Percentiles rank a stretch among this genome's conserved stretches.
Evolutionary conservation across 2,888 invertebrate species (phyloP).

Genomic region (Pachycephus smyrnensis): DNA sequence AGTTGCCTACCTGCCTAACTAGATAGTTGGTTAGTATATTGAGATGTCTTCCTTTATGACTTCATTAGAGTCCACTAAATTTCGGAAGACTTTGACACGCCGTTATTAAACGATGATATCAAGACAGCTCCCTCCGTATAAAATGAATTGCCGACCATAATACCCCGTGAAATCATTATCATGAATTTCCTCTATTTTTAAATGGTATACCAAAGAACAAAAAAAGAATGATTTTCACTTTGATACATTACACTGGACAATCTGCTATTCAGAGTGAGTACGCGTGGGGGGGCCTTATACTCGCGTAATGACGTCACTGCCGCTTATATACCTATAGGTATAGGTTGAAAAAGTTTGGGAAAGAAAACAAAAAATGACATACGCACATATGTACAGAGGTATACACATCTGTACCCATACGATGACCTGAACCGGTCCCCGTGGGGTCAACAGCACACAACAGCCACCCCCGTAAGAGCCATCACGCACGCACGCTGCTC

Average conservation of each 20-base stretch:
- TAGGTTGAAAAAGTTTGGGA: conserved; percentile 25
- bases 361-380: conserved; percentile 26
- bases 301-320: conserved; percentile 20
- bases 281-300: background rate
- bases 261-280: background rate
- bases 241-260: background rate
- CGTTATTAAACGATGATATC: background rate
- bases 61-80: background rate
- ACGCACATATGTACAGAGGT: background rate
- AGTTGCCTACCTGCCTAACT: background rate
- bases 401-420: background rate
- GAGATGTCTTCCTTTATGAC: background rate
- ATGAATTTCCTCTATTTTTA: background rate
- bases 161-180: background rate
- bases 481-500: conserved; percentile 28
- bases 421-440: conserved; percentile 57
- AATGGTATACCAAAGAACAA: background rate
- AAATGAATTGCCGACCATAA: background rate
- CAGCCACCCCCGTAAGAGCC: conserved; percentile 41
- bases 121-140: background rate
- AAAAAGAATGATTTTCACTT: background rate
- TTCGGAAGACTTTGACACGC: background rate
- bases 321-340: conserved; percentile 19
- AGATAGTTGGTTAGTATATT: background rate
- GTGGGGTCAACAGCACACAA: conserved; percentile 49